Percentiles rank a stretch among this genome's conserved stretches.
These are phyloP conservation scores for Spodoptera frugiperda DNA, from an alignment of 1,140 invertebrate species.

Conservation along the genomic window DNA sequence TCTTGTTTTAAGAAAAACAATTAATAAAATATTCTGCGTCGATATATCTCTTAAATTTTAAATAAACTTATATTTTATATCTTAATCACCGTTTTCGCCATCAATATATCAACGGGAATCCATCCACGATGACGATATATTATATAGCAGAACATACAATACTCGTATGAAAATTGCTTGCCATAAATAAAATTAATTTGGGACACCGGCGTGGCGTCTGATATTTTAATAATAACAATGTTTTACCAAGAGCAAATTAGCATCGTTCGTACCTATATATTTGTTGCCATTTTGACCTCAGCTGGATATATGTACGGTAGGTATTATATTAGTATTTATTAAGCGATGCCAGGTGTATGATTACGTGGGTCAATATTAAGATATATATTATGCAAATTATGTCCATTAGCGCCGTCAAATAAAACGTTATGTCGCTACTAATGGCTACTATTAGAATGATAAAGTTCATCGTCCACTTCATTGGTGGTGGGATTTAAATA, in stretches of 20 bases:
- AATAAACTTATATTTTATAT: no score
- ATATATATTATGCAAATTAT: constrained; percentile 30
- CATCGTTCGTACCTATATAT: neutral
- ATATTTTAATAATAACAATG: neutral
- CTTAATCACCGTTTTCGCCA: no score
- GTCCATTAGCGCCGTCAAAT: constrained; percentile 30
- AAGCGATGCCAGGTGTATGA: neutral
- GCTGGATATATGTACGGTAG: neutral
- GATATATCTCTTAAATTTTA: no score
- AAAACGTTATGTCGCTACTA: constrained; percentile 12
- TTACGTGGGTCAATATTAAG: constrained; percentile 14
- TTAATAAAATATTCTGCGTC: no score
- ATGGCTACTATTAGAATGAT: neutral
- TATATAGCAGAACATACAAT: no score
- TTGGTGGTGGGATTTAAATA: no score
- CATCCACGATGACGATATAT: no score
- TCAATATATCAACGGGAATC: no score
- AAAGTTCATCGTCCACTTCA: constrained; percentile 9
- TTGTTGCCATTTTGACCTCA: constrained; percentile 10
- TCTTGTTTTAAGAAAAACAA: no score
- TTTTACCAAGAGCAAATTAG: neutral
- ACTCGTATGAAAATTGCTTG: no score
- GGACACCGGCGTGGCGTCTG: no score
- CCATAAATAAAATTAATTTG: no score
- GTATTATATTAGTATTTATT: constrained; percentile 1